Evolutionary conservation across 2,113 vertebrate genomes (phyloP).

Genomic region (Hemicordylus capensis): DNA sequence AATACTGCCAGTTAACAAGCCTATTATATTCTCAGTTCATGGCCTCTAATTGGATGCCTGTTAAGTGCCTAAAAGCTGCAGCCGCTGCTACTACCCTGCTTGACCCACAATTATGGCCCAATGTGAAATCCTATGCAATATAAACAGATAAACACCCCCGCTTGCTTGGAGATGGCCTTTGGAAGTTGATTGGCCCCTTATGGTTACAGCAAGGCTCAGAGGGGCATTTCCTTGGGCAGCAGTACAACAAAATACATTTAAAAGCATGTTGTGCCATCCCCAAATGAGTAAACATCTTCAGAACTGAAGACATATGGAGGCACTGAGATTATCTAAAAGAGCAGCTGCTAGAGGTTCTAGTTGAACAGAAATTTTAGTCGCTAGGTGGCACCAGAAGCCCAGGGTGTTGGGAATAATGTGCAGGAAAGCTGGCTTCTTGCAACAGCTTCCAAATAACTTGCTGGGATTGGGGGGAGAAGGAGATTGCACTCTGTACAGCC

Average conservation of each 20-base stretch:
- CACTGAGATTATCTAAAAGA: constrained; percentile 47
- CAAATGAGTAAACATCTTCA: fast-evolving
- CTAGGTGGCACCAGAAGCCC: background rate
- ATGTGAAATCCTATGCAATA: background rate
- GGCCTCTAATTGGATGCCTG: background rate
- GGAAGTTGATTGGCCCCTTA: background rate
- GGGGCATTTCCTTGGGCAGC: too few species aligned
- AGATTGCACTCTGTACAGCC: background rate
- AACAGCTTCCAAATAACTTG: background rate
- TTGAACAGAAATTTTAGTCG: background rate
- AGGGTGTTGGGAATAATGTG: background rate
- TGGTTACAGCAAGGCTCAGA: background rate
- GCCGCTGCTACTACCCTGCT: background rate
- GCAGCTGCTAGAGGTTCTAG: background rate
- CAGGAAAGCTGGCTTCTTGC: background rate
- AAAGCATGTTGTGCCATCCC: background rate
- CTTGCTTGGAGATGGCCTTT: background rate
- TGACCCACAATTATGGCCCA: background rate
- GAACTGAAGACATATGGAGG: background rate
- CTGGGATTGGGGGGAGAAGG: too few species aligned
- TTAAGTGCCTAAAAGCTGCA: background rate
- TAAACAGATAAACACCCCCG: background rate
- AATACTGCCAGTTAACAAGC: constrained; percentile 34
- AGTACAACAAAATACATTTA: fast-evolving
- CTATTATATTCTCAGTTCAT: background rate